These are phyloP conservation scores for Anagrus nilaparvatae DNA, from an alignment of 1,140 invertebrate species.

Conservation along the genomic window DNA sequence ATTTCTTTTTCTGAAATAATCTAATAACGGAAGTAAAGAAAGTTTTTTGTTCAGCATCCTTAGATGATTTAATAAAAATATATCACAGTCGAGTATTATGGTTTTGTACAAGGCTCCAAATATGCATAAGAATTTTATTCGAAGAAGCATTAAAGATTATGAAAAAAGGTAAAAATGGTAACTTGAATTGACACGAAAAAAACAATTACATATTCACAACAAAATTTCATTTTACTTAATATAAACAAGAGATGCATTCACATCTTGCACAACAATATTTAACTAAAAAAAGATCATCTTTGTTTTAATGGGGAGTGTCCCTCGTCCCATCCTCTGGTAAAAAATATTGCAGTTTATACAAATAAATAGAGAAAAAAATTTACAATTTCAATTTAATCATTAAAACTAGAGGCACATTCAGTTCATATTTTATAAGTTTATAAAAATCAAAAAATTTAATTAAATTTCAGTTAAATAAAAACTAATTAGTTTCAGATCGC, in stretches of 20 bases:
- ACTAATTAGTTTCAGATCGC: no score
- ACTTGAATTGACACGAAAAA: conserved; percentile 2
- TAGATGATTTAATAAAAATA: conserved; percentile 10
- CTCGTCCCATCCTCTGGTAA: conserved; percentile 41
- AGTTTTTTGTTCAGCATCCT: conserved; percentile 3
- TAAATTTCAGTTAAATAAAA: no score
- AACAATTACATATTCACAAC: conserved; percentile 19
- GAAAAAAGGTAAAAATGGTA: conserved; percentile 8
- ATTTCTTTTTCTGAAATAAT: no score
- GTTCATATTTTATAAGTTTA: no score
- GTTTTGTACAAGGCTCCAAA: conserved; percentile 4
- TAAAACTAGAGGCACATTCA: no score
- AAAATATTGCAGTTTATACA: conserved; percentile 40
- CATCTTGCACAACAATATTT: conserved; percentile 26
- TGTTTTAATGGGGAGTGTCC: conserved; percentile 30
- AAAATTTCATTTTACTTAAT: conserved; percentile 18
- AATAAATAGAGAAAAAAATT: no score
- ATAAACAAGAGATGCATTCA: conserved; percentile 27
- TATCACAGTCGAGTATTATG: conserved; percentile 12
- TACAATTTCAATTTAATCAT: no score
- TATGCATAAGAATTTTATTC: conserved; percentile 12
- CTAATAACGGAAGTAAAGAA: conserved; percentile 5
- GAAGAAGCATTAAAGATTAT: conserved; percentile 28
- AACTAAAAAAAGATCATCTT: conserved; percentile 29
- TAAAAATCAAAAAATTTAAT: no score